phyloP scores from a whole-genome alignment of 2,888 invertebrate species.

The Linnaemya tessellans region DNA sequence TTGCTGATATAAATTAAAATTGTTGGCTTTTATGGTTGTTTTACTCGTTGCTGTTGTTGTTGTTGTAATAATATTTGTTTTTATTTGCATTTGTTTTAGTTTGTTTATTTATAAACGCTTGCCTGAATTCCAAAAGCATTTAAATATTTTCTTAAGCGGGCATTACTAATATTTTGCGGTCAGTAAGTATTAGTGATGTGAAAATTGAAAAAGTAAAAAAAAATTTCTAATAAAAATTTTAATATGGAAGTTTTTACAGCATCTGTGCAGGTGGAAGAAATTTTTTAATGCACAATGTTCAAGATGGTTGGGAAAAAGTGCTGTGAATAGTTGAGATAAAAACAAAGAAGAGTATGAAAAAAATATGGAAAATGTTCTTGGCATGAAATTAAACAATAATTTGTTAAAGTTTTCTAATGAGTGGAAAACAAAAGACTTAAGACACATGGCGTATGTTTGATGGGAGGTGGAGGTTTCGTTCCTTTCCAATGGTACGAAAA shows the following conservation, averaged over 20 bases:
- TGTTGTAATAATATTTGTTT: conserved; percentile 44
- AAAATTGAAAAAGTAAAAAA: conserved; percentile 27
- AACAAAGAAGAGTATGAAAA: background rate
- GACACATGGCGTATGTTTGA: background rate
- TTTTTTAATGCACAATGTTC: background rate
- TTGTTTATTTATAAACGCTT: conserved; percentile 52
- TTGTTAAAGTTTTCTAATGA: too few species aligned
- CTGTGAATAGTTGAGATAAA: background rate
- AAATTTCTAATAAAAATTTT: background rate
- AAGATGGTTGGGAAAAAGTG: background rate
- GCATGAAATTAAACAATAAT: too few species aligned
- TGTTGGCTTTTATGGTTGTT: conserved; percentile 52
- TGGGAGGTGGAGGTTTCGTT: too few species aligned
- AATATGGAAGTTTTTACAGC: background rate
- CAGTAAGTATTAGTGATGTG: conserved; percentile 72
- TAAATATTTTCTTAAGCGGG: conserved; percentile 59
- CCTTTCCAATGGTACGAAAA: too few species aligned
- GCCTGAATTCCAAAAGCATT: conserved; percentile 38
- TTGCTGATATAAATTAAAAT: conserved; percentile 62
- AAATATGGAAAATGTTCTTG: too few species aligned
- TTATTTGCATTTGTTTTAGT: conserved; percentile 34
- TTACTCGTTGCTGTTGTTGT: background rate
- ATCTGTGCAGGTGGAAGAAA: conserved; percentile 15
- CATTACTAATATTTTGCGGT: conserved; percentile 72
- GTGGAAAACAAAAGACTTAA: conserved; percentile 5